phyloP scores from a whole-genome alignment of 1,140 invertebrate species.

The Apis cerana region DNA sequence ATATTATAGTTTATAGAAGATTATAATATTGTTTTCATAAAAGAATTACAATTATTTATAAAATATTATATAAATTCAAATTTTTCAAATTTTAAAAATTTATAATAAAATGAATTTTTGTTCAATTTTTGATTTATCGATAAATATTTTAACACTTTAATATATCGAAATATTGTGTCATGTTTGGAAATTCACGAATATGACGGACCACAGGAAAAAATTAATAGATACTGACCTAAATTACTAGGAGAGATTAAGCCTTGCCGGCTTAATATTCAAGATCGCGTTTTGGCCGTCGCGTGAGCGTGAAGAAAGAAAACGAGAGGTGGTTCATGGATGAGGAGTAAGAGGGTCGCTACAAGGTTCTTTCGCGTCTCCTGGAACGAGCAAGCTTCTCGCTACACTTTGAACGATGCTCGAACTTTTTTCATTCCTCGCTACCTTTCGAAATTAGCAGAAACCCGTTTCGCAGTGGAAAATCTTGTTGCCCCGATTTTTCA shows the following conservation, averaged over 20 bases:
- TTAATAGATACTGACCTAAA: slow-evolving; percentile 17
- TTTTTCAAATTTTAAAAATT: too few species aligned
- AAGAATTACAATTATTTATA: too few species aligned
- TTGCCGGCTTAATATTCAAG: slow-evolving; percentile 29
- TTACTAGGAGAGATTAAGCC: slow-evolving; percentile 26
- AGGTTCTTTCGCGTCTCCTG: slow-evolving; percentile 4
- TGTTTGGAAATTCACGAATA: not conserved
- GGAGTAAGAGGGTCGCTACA: not conserved
- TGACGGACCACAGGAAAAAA: not conserved
- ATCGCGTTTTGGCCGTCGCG: slow-evolving; percentile 13
- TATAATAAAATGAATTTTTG: too few species aligned
- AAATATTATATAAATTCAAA: too few species aligned
- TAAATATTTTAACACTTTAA: too few species aligned
- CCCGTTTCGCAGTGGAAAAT: slow-evolving; percentile 15
- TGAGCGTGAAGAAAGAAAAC: not conserved
- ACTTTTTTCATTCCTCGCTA: slow-evolving; percentile 10
- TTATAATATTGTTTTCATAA: too few species aligned
- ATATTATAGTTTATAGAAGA: too few species aligned
- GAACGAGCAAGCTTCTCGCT: slow-evolving; percentile 14
- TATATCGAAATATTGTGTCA: too few species aligned
- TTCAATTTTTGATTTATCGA: too few species aligned
- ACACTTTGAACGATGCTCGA: slow-evolving; percentile 21
- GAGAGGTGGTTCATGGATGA: not conserved
- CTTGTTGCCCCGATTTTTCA: slow-evolving; percentile 24
- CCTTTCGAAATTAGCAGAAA: slow-evolving; percentile 26